Percentiles rank a stretch among this genome's conserved stretches.
phyloP scores from a whole-genome alignment of 2,888 invertebrate species.

The Lomographa bimaculata region DNA sequence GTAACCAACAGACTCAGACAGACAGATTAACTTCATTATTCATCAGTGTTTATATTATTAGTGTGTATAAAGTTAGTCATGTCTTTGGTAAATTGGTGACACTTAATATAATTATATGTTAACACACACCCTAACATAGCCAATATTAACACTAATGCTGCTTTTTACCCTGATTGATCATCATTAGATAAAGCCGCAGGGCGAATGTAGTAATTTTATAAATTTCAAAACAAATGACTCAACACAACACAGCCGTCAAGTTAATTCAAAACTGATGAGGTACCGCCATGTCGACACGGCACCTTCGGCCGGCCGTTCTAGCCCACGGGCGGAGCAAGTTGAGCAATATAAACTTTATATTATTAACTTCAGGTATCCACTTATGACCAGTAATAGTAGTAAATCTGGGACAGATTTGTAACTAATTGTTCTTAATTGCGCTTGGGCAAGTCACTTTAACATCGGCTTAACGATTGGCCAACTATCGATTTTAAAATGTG shows the following conservation, averaged over 20 bases:
- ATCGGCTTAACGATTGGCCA: conserved; percentile 21
- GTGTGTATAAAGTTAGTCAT: too few species aligned
- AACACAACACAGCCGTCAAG: conserved; percentile 17
- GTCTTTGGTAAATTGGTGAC: too few species aligned
- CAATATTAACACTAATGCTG: too few species aligned
- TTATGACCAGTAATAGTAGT: conserved; percentile 43
- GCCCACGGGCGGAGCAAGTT: conserved; percentile 32
- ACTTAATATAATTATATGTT: too few species aligned
- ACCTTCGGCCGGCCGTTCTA: conserved; percentile 4
- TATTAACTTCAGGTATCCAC: conserved; percentile 41
- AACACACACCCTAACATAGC: too few species aligned
- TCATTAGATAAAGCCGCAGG: too few species aligned
- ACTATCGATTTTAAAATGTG: conserved; percentile 13
- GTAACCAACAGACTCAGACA: too few species aligned
- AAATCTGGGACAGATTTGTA: conserved; percentile 47
- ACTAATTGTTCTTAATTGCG: conserved; percentile 52
- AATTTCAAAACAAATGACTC: conserved; percentile 21
- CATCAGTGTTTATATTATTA: too few species aligned
- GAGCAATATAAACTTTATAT: conserved; percentile 42
- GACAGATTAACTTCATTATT: too few species aligned
- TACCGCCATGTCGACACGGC: conserved; percentile 25
- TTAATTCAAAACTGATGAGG: conserved; percentile 48
- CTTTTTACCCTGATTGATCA: too few species aligned
- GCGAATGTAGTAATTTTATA: too few species aligned
- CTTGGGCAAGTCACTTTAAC: conserved; percentile 28